Percentiles rank a stretch among this genome's conserved stretches.
These are phyloP conservation scores for Halcyon chelicuti DNA, from an alignment of 2,797 vertebrate species.

Conservation along the genomic window DNA sequence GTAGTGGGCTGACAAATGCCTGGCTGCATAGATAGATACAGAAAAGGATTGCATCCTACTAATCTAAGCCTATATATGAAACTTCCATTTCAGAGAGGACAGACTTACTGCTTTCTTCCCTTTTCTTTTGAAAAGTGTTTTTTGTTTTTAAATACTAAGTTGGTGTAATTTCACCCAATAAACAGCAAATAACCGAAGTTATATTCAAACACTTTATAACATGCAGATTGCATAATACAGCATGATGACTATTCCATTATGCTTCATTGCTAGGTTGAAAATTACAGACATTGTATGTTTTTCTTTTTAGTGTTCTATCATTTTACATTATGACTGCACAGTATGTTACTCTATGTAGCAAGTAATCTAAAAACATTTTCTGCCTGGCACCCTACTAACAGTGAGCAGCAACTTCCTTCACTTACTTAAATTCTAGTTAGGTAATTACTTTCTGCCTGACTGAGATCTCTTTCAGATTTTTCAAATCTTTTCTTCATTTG, in stretches of 20 bases:
- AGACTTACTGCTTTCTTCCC: background rate
- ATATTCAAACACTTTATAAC: background rate
- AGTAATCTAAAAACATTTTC: constrained; percentile 3
- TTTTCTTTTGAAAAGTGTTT: background rate
- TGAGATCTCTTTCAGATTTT: background rate
- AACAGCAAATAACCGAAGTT: constrained; percentile 4
- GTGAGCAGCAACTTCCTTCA: background rate
- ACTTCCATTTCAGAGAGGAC: background rate
- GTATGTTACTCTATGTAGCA: background rate
- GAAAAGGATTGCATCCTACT: background rate
- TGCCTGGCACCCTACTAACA: background rate
- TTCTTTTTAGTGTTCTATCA: background rate
- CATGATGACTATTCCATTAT: background rate
- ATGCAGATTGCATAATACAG: background rate
- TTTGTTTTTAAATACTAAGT: background rate
- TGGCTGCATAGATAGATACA: background rate
- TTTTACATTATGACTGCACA: background rate
- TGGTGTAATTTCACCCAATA: background rate
- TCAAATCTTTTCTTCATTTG: background rate
- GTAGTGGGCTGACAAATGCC: background rate
- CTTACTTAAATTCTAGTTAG: background rate
- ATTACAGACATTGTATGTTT: background rate
- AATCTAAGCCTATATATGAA: background rate
- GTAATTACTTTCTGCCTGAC: background rate
- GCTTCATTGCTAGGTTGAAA: background rate